phyloP scores from a whole-genome alignment of 2,797 vertebrate genomes.

The Dipus sagitta region DNA sequence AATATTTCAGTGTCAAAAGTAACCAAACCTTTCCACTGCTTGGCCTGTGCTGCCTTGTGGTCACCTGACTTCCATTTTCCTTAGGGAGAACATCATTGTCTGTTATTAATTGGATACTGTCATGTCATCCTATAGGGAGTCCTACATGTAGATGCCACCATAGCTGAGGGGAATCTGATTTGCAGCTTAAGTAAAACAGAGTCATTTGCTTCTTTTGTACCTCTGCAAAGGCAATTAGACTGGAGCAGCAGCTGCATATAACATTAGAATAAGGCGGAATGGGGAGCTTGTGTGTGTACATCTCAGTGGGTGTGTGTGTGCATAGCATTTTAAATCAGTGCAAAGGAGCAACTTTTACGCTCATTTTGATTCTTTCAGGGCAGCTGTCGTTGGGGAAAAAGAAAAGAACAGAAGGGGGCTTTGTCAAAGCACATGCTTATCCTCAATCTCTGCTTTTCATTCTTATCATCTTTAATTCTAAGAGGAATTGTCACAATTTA shows the following conservation, averaged over 20 bases:
- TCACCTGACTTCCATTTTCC: slow-evolving; percentile 48
- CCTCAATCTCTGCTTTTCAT: slow-evolving; percentile 62
- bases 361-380: slow-evolving; percentile 66
- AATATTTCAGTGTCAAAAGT: slow-evolving; percentile 52
- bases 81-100: background rate
- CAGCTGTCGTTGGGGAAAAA: slow-evolving; percentile 14
- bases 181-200: slow-evolving; percentile 74
- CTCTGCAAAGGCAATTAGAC: slow-evolving; percentile 69
- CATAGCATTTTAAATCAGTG: slow-evolving; percentile 49
- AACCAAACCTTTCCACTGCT: slow-evolving; percentile 29
- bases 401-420: background rate
- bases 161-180: slow-evolving; percentile 73
- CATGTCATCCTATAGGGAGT: slow-evolving; percentile 21
- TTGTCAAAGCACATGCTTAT: slow-evolving; percentile 41
- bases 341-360: slow-evolving; percentile 50
- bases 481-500: slow-evolving; percentile 3
- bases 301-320: too few species aligned
- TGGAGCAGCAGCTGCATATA: slow-evolving; percentile 57
- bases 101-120: slow-evolving; percentile 68
- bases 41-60: slow-evolving; percentile 17
- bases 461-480: slow-evolving; percentile 63
- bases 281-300: background rate
- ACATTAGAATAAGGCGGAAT: slow-evolving; percentile 53
- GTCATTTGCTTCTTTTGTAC: slow-evolving; percentile 74
- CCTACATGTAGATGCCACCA: slow-evolving; percentile 49